phyloP scores from a whole-genome alignment of 2,888 invertebrate species.

The Lysandra coridon region DNA sequence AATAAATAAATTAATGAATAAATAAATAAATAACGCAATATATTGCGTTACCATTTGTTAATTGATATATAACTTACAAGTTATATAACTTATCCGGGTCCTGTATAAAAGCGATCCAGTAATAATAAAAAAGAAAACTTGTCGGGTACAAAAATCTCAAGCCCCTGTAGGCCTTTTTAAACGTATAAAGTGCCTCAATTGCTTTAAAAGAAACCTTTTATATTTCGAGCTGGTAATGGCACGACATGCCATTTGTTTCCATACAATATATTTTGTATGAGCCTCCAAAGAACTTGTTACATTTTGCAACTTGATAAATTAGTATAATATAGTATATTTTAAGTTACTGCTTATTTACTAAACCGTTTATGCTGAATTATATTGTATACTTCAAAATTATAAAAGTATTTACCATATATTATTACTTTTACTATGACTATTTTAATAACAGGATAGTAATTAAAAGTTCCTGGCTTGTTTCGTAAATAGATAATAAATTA shows the following conservation, averaged over 20 bases:
- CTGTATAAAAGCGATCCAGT: neutral
- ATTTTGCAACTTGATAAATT: neutral
- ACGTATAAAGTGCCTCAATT: conserved; percentile 24
- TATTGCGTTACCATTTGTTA: too few species aligned
- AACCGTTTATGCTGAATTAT: too few species aligned
- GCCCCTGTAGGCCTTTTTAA: conserved; percentile 4
- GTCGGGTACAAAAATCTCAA: neutral
- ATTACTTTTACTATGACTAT: too few species aligned
- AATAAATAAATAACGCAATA: too few species aligned
- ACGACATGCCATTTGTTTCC: conserved; percentile 18
- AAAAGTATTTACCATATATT: too few species aligned
- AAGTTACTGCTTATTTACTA: too few species aligned
- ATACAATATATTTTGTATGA: conserved; percentile 23
- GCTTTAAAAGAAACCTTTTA: conserved; percentile 29
- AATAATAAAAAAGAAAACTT: conserved; percentile 11
- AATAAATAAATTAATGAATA: too few species aligned
- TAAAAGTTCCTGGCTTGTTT: too few species aligned
- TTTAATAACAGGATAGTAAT: too few species aligned
- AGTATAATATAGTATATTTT: neutral
- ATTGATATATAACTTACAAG: neutral
- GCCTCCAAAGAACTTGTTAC: neutral
- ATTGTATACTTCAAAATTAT: too few species aligned
- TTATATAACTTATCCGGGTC: neutral
- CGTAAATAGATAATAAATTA: neutral
- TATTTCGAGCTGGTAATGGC: conserved; percentile 18